These are phyloP conservation scores for Bibio marci DNA, from an alignment of 2,888 invertebrate genomes.

Conservation along the genomic window DNA sequence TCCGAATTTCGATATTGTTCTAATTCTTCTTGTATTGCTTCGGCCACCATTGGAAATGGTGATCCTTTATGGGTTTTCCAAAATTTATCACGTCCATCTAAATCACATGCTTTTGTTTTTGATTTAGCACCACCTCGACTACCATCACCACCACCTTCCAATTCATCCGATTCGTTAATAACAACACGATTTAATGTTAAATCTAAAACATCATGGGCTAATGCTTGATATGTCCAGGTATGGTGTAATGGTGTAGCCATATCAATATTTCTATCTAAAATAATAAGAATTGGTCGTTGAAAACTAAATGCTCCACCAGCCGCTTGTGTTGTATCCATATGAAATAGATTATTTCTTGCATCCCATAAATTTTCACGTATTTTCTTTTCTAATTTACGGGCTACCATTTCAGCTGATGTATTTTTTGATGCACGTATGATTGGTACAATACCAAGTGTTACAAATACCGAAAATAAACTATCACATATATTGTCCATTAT, in stretches of 20 bases:
- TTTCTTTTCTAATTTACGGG: constrained; percentile 92
- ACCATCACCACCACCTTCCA: constrained; percentile 22
- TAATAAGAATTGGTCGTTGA: constrained; percentile 79
- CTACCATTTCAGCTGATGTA: constrained; percentile 97
- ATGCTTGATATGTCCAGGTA: constrained; percentile 99
- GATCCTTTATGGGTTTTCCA: constrained; percentile 91
- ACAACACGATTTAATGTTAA: constrained; percentile 69
- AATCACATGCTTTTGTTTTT: constrained; percentile 77
- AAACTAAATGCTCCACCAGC: constrained; percentile 61
- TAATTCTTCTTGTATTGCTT: constrained; percentile 95
- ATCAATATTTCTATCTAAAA: constrained; percentile 87
- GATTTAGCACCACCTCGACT: constrained; percentile 44
- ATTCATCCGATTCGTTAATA: constrained; percentile 43
- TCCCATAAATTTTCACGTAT: constrained; percentile 92
- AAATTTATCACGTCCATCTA: constrained; percentile 76
- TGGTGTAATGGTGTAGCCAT: constrained; percentile 97
- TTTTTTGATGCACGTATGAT: constrained; percentile 60
- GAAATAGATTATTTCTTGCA: constrained; percentile 88
- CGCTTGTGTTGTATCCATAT: constrained; percentile 60
- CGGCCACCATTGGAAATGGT: constrained; percentile 87
- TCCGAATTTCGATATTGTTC: constrained; percentile 86
- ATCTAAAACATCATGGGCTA: constrained; percentile 91
- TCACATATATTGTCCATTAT: constrained; percentile 93
- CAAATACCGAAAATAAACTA: constrained; percentile 93
- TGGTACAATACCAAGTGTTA: constrained; percentile 66